Evolutionary conservation across 1,140 invertebrate genomes (phyloP), one percentile per base, ranked within the genome.

Genomic region (Brachionus angularis): DNA sequence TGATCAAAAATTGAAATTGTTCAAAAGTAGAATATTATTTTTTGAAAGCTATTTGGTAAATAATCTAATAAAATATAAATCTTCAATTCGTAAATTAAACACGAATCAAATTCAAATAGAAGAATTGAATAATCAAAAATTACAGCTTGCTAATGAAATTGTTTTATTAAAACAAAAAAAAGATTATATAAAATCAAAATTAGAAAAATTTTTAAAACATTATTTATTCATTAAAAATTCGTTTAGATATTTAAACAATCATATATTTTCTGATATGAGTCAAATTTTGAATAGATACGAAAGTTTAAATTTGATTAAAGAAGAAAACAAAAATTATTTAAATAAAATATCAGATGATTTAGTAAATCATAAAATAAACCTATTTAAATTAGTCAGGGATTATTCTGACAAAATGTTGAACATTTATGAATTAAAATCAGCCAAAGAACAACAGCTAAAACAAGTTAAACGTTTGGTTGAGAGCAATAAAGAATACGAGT

Each of bases 11-110:
- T 14, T 58, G 14, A 31, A 42, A 23, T 23, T 18, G 12, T 58
- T 58, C 16, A 58, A 58, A 25, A 58, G 25, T 42, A 5, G 53
- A 39, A 58, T 58, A 25, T 39, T 58, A 23, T 58, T 58, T 25
- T 58, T 58, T 23, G 53, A 58, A 23, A 58, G 23, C 39, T 58
- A 58, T 39, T 25, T 58, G 23, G 27, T 58, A 14, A 58, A 58
- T n/a, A 36, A 58, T 39, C 3, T 39, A 5, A 58, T 39, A 8
- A 58, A 39, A 12, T 23, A 16, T 21, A 58, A 58, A 14, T 39
- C 33, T 8, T 16, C 53, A 8, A 58, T 21, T 1, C 33, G 53
- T 12, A 39, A 23, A 14, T 16, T 34, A 8, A 58, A 58, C n/a
- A 39, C 53, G 7, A 58, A 58, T 33, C 53, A 34, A 23, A 23